Evolutionary conservation across 2,113 vertebrate genomes (phyloP).

Genomic region (Cisticola juncidis): DNA sequence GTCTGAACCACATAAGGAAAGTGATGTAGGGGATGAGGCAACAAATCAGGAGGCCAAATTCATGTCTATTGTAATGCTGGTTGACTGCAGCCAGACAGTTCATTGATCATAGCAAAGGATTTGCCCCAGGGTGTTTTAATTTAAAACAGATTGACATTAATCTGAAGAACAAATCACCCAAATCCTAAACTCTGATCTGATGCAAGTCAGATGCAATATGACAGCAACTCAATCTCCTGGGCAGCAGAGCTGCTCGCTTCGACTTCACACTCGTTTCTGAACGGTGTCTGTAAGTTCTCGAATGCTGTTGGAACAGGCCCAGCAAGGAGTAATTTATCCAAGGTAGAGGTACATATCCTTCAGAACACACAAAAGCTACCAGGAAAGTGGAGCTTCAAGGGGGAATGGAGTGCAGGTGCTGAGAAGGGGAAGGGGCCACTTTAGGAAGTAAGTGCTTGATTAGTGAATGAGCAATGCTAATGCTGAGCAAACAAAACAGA

Average conservation of each 20-base stretch:
- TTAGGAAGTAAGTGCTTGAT: neutral
- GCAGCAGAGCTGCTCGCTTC: constrained; percentile 42
- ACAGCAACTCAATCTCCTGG: constrained; percentile 62
- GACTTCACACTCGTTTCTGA: constrained; percentile 8
- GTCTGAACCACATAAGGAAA: constrained; percentile 21
- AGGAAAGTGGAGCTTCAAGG: neutral
- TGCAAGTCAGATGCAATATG: constrained; percentile 62
- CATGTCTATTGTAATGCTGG: constrained; percentile 53
- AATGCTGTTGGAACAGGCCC: constrained; percentile 1
- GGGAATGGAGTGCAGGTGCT: neutral
- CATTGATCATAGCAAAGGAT: constrained; percentile 63
- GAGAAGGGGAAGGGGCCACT: neutral
- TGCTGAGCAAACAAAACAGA: neutral
- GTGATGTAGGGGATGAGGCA: constrained; percentile 29
- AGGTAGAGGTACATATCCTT: neutral
- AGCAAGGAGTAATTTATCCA: constrained; percentile 11
- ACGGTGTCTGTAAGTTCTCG: neutral
- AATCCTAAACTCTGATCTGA: constrained; percentile 63
- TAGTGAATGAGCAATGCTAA: neutral
- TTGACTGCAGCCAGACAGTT: constrained; percentile 62
- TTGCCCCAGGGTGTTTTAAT: constrained; percentile 62
- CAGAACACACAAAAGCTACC: neutral
- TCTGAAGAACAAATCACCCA: constrained; percentile 61
- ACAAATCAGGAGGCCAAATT: constrained; percentile 45
- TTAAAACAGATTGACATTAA: constrained; percentile 68